A percentile compares a stretch with the other conserved stretches of the same genome.
phyloP scores from a whole-genome alignment of 2,888 invertebrate species.

The Eilema caniola region DNA sequence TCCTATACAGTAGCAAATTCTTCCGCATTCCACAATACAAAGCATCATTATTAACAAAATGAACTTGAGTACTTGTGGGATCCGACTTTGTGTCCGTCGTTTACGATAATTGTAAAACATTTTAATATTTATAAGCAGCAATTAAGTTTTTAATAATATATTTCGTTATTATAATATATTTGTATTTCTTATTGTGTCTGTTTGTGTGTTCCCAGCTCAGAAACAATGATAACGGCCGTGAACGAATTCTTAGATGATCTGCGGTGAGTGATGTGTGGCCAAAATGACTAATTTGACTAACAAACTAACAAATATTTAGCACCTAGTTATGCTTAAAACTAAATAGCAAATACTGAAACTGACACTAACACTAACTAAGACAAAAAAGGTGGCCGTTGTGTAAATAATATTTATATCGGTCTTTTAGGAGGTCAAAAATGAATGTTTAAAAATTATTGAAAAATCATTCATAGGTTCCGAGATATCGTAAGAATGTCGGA shows the following conservation, averaged over 20 bases:
- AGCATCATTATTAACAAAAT: not conserved
- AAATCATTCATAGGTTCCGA: no score
- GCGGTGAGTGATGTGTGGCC: constrained; percentile 68
- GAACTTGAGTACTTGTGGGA: not conserved
- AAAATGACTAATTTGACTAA: constrained; percentile 14
- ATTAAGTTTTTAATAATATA: constrained; percentile 9
- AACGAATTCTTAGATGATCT: constrained; percentile 80
- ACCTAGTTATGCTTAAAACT: not conserved
- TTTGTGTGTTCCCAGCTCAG: constrained; percentile 49
- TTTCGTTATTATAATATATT: constrained; percentile 2
- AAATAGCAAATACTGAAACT: not conserved
- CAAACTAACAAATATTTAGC: constrained; percentile 13
- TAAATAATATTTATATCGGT: no score
- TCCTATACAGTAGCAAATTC: not conserved
- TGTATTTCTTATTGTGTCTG: constrained; percentile 38
- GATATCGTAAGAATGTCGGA: no score
- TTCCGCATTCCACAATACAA: not conserved
- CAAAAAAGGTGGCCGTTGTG: no score
- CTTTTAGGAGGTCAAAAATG: no score
- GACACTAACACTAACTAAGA: no score
- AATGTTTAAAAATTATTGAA: no score
- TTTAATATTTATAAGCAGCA: not conserved
- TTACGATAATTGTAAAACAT: not conserved
- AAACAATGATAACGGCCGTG: constrained; percentile 70
- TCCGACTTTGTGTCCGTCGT: not conserved